Evolutionary conservation across 2,888 invertebrate genomes (phyloP), one percentile per base, ranked within the genome.

Genomic region (Ypsolopha scabrella): DNA sequence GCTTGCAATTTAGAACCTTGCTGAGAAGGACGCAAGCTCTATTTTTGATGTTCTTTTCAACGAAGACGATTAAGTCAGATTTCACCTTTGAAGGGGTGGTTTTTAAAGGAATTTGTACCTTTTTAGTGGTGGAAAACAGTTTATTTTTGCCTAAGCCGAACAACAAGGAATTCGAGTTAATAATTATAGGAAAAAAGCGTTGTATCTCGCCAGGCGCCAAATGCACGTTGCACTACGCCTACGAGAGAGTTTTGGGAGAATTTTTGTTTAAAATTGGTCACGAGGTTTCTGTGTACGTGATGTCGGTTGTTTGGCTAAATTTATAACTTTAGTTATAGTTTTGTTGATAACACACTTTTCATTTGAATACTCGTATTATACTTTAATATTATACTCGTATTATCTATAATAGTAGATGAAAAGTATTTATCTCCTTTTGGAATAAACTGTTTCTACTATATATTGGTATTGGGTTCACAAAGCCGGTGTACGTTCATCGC

Each of bases 141-240:
- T 51, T 51, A 60, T 53, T 61, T 59, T 72, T 6, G 58, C 52
- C 54, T 67, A 63, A 10, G 48, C 1, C 4, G 8, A 6, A 49
- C 24, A 37, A 55, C 57, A 54, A 71, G 76, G 80, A 81, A 80
- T 83, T 79, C 63, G 62, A 75, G 72, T 73, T 76, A 74, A 75
- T 81, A 80, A 77, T 77, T 73, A 65, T 72, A 67, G 63, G 69
- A 72, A 80, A 79, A 79, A 24, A 24, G 24, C 24, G 24, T 67
- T 72, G 73, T 76, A 76, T 79, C 79, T 77, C 64, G 66, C 67
- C 72, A 77, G 81, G 82, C 82, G 83, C 81, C 82, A 80, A 82
- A 81, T 77, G 80, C 77, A 72, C 67, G 76, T 66, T 77, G 78
- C 76, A 76, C 66, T 73, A 66, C 70, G 64, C 63, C 69, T 70